Conservation (phyloP, 64 coral and sea anemone species). For the Catalaphyllia jardinei region DNA sequence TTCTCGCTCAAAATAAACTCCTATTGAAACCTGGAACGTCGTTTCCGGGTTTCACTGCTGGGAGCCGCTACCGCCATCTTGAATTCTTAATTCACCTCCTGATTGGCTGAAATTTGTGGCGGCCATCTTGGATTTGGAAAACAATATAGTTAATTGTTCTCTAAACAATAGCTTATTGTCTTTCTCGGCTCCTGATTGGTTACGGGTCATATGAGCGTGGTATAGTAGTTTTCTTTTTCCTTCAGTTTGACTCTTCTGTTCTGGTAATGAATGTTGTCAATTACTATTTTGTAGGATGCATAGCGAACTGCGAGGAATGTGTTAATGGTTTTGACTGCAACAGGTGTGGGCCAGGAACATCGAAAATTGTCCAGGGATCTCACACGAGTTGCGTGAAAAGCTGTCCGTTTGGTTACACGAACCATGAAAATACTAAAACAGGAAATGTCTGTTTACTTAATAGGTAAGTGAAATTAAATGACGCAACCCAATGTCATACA, state of each 20-base stretch:
- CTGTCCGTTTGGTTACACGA: constrained; percentile 21
- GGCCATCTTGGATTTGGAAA: too few species aligned
- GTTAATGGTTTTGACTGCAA: constrained; percentile 4
- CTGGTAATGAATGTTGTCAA: background rate
- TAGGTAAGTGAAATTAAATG: background rate
- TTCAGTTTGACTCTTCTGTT: background rate
- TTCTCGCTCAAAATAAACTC: too few species aligned
- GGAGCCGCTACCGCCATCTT: too few species aligned
- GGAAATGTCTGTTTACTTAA: constrained; percentile 12
- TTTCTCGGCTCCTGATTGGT: too few species aligned
- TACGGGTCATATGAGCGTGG: too few species aligned
- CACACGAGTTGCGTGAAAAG: background rate
- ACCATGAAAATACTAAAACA: background rate
- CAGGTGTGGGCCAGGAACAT: constrained; percentile 10
- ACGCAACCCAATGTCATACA: background rate
- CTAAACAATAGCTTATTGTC: too few species aligned
- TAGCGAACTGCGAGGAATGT: background rate
- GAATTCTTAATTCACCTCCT: too few species aligned
- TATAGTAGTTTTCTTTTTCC: too few species aligned
- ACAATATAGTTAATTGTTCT: too few species aligned
- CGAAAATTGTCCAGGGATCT: background rate
- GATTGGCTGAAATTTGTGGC: too few species aligned
- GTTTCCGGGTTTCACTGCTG: too few species aligned
- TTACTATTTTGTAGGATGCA: background rate
- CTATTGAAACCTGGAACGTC: too few species aligned